Base-by-base conservation (phyloP, 2,888 invertebrate species). In the Netelia virgata region DNA sequence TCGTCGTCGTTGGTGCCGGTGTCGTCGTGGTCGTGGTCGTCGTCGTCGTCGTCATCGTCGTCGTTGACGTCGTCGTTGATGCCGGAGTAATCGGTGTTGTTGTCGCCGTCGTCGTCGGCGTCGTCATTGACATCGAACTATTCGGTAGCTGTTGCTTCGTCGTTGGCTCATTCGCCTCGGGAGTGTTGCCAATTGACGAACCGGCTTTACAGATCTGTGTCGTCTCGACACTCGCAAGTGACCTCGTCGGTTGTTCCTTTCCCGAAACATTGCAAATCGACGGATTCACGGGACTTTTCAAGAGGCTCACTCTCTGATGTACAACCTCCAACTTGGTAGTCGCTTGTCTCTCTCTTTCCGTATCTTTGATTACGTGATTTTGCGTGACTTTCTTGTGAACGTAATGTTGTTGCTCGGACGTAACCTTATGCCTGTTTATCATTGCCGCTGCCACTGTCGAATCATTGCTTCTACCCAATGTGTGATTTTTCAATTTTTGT, bases 81-180 rank as follows among this genome's bases (percentile, higher is more conserved):
- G 43, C 64, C 61, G 28, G 11, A 18, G 57, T 55, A 6, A 18
- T 55, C 47, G 77, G 11, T 18, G 78, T 47, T 43, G 74, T 16
- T 3, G 68, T 87, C 63, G 92, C 43, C 28, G 53, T n/a, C 28
- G 28, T 28, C 50, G 28, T 16, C 16, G 3, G 5, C 57, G 66
- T 75, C 41, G 43, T 63, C 18, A 64, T 68, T 41, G 59, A 69
- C 20, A 87, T 87, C 57, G 92, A 91, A 66, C 94, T 94, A 88
- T 96, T 95, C 83, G 95, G 90, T 63, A 95, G 90, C 83, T 95
- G 94, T 88, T 95, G 95, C 87, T 95, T 95, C 74, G 95, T 95
- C 89, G 95, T 95, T 47, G 95, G 95, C 89, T 95, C 95, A 59
- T 63, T 16, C 57, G 10, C 0, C 92, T 93, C 64, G 94, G 92